Conservation (phyloP, 2,797 vertebrate genomes). For the Pygocentrus nattereri region DNA sequence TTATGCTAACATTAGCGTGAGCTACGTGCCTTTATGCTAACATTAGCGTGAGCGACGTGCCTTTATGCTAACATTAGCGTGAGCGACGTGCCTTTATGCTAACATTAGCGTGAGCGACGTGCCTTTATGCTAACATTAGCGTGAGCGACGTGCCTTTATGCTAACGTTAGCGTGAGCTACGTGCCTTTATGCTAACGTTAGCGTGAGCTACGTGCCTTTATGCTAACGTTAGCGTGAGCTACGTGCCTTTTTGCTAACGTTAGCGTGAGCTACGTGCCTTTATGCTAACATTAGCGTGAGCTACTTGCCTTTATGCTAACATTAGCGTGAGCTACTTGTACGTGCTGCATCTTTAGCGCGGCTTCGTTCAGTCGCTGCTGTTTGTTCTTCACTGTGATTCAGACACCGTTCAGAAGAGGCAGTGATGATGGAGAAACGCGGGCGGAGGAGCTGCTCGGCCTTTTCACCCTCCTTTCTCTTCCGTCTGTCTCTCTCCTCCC, state of each 20-base stretch:
- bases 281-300: neutral
- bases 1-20: neutral
- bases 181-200: slow-evolving; percentile 14
- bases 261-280: neutral
- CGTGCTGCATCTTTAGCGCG: neutral
- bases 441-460: slow-evolving; percentile 49
- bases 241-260: neutral
- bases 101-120: neutral
- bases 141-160: neutral
- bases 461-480: slow-evolving; percentile 59
- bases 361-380: slow-evolving; percentile 44
- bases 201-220: neutral
- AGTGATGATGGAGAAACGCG: slow-evolving; percentile 63
- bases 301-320: neutral
- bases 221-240: neutral
- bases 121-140: neutral
- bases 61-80: neutral
- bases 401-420: slow-evolving; percentile 67
- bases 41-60: neutral
- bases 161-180: neutral
- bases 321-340: neutral
- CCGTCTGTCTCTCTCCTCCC: slow-evolving; percentile 56
- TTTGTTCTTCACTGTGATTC: slow-evolving; percentile 57
- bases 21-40: too few relatives aligned
- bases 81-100: neutral